Percentiles rank a stretch among this genome's conserved stretches.
Evolutionary conservation across 2,888 invertebrate species (phyloP).

Genomic region (Caradrina clavipalpis): DNA sequence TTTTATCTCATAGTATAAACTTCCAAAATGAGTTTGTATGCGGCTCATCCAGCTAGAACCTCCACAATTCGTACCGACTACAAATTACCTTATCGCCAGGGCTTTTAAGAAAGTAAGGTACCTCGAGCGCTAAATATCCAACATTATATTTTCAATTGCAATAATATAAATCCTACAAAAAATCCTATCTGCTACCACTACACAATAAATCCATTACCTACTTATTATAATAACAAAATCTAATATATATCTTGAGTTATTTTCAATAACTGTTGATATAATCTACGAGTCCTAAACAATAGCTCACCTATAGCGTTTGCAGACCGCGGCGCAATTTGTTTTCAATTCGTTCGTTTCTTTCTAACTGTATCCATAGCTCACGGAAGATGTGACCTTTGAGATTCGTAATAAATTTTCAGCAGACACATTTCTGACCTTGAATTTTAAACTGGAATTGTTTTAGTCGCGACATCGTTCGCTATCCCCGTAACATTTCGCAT

Average conservation of each 20-base stretch:
- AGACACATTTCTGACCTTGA: conserved; percentile 87
- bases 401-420: conserved; percentile 76
- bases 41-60: too few relatives aligned
- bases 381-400: conserved; percentile 63
- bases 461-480: conserved; percentile 88
- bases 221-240: conserved; percentile 24
- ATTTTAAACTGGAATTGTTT: conserved; percentile 87
- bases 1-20: too few relatives aligned
- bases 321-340: conserved; percentile 51
- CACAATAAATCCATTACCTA: conserved; percentile 38
- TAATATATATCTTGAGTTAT: conserved; percentile 36
- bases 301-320: conserved; percentile 45
- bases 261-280: conserved; percentile 51
- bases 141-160: not conserved
- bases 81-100: not conserved
- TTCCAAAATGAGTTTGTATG: too few relatives aligned
- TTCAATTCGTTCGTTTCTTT: conserved; percentile 55
- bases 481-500: conserved; percentile 88
- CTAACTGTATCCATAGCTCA: conserved; percentile 57
- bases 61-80: not conserved
- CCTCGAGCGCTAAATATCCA: not conserved
- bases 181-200: conserved; percentile 8
- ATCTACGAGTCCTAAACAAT: conserved; percentile 47
- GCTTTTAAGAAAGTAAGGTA: not conserved
- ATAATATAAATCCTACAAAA: not conserved